Evolutionary conservation across 2,888 invertebrate genomes (phyloP), one percentile per base, ranked within the genome.

Genomic region (Zhuqinia jingwanae): DNA sequence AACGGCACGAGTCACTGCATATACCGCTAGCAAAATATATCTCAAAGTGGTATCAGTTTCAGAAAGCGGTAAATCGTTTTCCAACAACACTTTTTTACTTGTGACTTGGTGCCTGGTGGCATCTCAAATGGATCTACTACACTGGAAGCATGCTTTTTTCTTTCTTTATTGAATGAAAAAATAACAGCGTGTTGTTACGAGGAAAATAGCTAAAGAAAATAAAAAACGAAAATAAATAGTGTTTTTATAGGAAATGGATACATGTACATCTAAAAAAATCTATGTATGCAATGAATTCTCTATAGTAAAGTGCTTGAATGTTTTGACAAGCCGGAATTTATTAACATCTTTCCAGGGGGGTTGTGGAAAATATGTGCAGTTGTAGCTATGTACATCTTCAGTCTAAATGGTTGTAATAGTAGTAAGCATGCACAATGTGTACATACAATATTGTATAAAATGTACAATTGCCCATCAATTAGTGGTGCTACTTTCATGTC

Each of bases 1-100:
- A 36, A 6, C 30, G 82, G 82, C 82, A 82, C 82, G 82, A 82
- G 82, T 56, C 82, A 27, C 30, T 53, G 8, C 3, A 36, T 36
- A 8, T 36, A 36, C 36, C 50, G n/a, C 25, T 73, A 60, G 25
- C 47, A 27, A 73, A 73, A 75, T 50, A 50, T 25, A 73, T 73
- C 73, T n/a, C 17, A 56, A 50, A 73, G 70, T 63, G 63, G 60
- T 82, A 82, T 82, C 75, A 60, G 73, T 82, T 82, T 75, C 82
- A 82, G 73, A 82, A 73, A 53, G 82, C 82, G 82, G 82, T 82
- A 82, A 82, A 82, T 82, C 82, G 82, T 82, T 82, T 82, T 75
- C 82, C 82, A 82, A 27, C 63, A 27, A 47, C 63, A 27, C 47
- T 82, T 82, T 75, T 73, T 70, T 68, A 70, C 22, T 8, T 36